Evolutionary conservation across 2,888 invertebrate species (phyloP), one percentile per base, ranked within the genome.

Genomic region (Glyphotaelius pellucidus): DNA sequence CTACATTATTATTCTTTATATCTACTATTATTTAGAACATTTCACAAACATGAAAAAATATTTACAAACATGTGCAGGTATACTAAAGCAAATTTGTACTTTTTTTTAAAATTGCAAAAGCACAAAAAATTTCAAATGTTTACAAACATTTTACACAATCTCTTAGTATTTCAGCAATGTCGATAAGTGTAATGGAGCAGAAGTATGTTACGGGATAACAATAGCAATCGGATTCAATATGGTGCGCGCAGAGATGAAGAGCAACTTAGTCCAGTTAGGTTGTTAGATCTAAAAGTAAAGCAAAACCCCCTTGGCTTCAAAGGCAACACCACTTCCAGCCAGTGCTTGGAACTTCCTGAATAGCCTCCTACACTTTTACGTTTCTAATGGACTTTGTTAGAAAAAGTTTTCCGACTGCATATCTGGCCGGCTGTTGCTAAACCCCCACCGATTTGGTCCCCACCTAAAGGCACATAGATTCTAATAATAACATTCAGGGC

Each of bases 351-450:
- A 86, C 86, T 86, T 86, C 42, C 42, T n/a, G 42, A 42, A 30
- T 42, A 83, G 84, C 38, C 89, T 81, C 31, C 67, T 87, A 88
- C 80, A 93, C 92, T 93, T 93, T 92, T 93, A 35, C 90, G 89
- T 93, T 90, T 92, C 92, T 93, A 93, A 92, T 93, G 92, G 91
- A 92, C 92, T 92, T 93, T 93, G 92, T 92, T 92, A 47, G 92
- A 32, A 67, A 81, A 86, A 93, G 91, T 91, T 91, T 90, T 91
- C 90, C 91, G 38, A 32, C 52, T 30, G 47, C 32, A 89, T 35
- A 35, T 87, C 90, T 38, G n/a, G 81, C 81, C 81, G 81, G 81
- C 19, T 35, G 31, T 83, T 83, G 32, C 14, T n/a, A 83, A 25
- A 35, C 19, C 25, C 38, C 83, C 83, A 35, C 83, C 35, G 25